phyloP scores from a whole-genome alignment of 2,888 invertebrate genomes.

The Spisula subtruncata region DNA sequence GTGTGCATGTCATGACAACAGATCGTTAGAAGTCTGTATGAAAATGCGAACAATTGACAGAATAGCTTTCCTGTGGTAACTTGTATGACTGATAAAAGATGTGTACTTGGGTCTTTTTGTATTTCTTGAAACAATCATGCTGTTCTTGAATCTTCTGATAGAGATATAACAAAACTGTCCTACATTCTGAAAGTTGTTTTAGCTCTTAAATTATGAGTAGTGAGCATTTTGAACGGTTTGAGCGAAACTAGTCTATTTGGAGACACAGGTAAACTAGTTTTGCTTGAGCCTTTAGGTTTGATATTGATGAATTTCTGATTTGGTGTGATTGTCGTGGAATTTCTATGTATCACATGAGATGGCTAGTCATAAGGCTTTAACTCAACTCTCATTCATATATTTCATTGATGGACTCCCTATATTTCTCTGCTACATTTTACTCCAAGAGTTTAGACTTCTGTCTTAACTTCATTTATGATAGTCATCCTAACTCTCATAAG shows the following conservation, averaged over 20 bases:
- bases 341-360: not conserved
- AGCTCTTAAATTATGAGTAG: not conserved
- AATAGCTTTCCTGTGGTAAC: not conserved
- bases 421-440: not conserved
- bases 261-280: too few relatives aligned
- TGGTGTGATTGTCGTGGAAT: not conserved
- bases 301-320: not conserved
- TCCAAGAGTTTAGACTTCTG: not conserved
- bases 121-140: conserved; percentile 6
- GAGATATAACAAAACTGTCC: not conserved
- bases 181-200: not conserved
- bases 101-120: not conserved
- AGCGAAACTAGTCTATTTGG: too few relatives aligned
- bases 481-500: not conserved
- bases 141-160: not conserved
- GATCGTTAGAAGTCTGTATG: not conserved
- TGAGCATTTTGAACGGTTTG: not conserved
- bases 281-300: not conserved
- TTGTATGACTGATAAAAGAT: not conserved
- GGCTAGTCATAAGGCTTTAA: conserved; percentile 25
- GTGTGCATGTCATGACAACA: not conserved
- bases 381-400: not conserved
- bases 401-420: not conserved
- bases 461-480: not conserved
- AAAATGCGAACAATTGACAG: not conserved